Conservation (phyloP, 2,113 vertebrate genomes). For the Damaliscus lunatus region DNA sequence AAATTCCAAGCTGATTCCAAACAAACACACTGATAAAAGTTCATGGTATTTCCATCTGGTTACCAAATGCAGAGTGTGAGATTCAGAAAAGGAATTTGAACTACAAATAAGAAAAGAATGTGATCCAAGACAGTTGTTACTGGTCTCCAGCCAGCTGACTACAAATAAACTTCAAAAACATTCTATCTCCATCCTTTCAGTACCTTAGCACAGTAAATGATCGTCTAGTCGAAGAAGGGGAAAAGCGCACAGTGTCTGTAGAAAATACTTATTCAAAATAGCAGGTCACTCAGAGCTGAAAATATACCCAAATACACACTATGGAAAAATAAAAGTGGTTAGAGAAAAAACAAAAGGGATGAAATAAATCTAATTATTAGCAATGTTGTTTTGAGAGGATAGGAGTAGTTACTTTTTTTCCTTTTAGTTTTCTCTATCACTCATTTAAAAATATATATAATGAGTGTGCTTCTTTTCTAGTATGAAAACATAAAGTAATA, state of each 20-base stretch:
- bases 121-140: background rate
- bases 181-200: background rate
- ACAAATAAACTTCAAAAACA: background rate
- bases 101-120: constrained; percentile 8
- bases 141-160: background rate
- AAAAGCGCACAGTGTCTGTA: background rate
- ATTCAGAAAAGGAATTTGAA: background rate
- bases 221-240: background rate
- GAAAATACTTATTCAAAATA: background rate
- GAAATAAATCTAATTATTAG: background rate
- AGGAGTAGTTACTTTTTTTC: background rate
- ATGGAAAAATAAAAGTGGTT: background rate
- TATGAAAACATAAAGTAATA: background rate
- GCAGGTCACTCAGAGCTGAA: background rate
- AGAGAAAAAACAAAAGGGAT: background rate
- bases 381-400: background rate
- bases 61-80: background rate
- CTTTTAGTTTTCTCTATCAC: background rate
- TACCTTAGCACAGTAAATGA: background rate
- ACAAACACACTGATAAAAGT: background rate
- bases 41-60: background rate
- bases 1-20: background rate
- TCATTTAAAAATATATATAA: background rate
- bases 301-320: background rate
- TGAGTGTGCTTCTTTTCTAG: background rate